phyloP scores from a whole-genome alignment of 1,140 invertebrate species.

The Schmidtea mediterranea region DNA sequence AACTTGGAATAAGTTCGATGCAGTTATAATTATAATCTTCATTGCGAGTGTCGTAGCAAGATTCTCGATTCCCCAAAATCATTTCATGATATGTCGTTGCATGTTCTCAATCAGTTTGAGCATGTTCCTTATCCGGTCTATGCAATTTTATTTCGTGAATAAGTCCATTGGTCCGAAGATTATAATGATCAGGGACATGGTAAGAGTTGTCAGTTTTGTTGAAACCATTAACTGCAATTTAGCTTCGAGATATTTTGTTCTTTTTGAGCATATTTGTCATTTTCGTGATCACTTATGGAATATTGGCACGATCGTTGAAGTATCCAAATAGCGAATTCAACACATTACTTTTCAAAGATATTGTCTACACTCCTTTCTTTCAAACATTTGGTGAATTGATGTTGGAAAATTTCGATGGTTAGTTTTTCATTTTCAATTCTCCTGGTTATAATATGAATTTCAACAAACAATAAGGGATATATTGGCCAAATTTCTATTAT shows the following conservation, averaged over 20 bases:
- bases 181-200: conserved; percentile 28
- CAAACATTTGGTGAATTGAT: conserved; percentile 27
- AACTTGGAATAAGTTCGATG: too few species aligned
- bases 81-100: neutral
- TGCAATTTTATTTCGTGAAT: conserved; percentile 18
- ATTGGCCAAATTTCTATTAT: too few species aligned
- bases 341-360: conserved; percentile 16
- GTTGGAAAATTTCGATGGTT: conserved; percentile 16
- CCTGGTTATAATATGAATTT: too few species aligned
- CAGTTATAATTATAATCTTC: too few species aligned
- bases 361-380: conserved; percentile 27
- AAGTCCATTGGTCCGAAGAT: conserved; percentile 25
- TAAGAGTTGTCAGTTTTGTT: conserved; percentile 9
- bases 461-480: too few species aligned
- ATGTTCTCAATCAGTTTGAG: neutral
- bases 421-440: too few species aligned
- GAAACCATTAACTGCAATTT: too few species aligned
- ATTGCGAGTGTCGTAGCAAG: too few species aligned
- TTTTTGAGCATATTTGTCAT: conserved; percentile 24
- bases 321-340: conserved; percentile 14
- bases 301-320: conserved; percentile 22
- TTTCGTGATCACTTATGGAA: conserved; percentile 26
- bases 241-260: conserved; percentile 21
- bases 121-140: conserved; percentile 18
- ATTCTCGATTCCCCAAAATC: too few species aligned